Evolutionary conservation across 2,113 vertebrate genomes (phyloP).

Genomic region (Nannospalax galili): DNA sequence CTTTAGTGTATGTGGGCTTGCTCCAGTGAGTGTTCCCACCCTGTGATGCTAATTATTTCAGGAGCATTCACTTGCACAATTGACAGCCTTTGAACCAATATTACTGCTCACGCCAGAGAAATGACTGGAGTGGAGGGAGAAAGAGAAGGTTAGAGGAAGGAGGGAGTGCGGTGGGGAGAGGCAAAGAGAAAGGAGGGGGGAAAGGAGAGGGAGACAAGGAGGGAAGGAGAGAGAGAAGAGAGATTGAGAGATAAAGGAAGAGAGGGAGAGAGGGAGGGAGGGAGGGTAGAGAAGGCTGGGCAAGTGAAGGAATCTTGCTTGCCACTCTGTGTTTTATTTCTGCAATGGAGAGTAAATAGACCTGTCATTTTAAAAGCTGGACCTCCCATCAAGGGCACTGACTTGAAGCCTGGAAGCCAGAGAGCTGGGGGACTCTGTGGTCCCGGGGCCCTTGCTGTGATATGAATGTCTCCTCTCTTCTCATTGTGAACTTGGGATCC

Average conservation of each 20-base stretch:
- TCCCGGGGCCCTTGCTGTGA: not conserved
- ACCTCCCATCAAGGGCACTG: slow-evolving; percentile 18
- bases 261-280: not conserved
- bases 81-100: slow-evolving; percentile 28
- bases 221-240: not conserved
- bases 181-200: not conserved
- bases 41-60: not conserved
- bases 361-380: slow-evolving; percentile 49
- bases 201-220: not conserved
- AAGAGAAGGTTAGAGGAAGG: not conserved
- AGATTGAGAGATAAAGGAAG: no score
- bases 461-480: not conserved
- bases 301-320: not conserved
- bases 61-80: not conserved
- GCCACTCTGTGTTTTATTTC: not conserved
- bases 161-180: accelerated
- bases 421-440: slow-evolving; percentile 5
- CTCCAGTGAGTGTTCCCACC: not conserved
- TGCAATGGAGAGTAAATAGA: not conserved
- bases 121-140: not conserved
- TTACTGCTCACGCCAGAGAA: not conserved
- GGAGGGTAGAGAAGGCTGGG: not conserved
- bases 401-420: slow-evolving; percentile 7
- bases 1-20: slow-evolving; percentile 22
- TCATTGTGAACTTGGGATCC: not conserved